Percentiles rank a stretch among this genome's conserved stretches.
Conservation (phyloP, 1,140 invertebrate species). For the Parapsyche elsis region DNA sequence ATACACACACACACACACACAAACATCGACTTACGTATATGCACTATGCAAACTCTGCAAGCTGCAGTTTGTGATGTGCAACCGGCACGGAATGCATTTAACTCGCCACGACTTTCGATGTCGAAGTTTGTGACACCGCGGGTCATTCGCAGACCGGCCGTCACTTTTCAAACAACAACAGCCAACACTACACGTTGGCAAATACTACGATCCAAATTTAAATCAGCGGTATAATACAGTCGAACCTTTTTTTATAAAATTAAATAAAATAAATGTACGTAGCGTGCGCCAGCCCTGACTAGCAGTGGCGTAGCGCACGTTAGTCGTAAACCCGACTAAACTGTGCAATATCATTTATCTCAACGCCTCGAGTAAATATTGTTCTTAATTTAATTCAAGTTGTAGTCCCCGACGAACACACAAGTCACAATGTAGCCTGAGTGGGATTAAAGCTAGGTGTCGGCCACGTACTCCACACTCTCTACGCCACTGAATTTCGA, state of each 20-base stretch:
- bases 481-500: too few species aligned
- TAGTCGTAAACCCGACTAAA: constrained; percentile 62
- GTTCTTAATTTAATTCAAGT: constrained; percentile 68
- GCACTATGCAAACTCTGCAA: background rate
- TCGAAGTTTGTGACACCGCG: constrained; percentile 44
- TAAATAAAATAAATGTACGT: background rate
- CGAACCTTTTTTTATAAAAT: too few species aligned
- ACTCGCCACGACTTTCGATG: constrained; percentile 39
- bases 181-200: background rate
- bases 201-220: background rate
- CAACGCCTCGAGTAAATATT: constrained; percentile 63
- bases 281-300: background rate
- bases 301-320: constrained; percentile 58
- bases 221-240: too few species aligned
- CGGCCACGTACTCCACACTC: background rate
- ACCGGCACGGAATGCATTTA: constrained; percentile 46
- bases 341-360: constrained; percentile 65
- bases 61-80: constrained; percentile 31
- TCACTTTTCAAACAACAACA: background rate
- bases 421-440: constrained; percentile 40
- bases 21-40: background rate
- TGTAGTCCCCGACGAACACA: constrained; percentile 55
- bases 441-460: constrained; percentile 25
- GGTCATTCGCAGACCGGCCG: constrained; percentile 13
- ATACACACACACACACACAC: too few species aligned